These are phyloP conservation scores for Argyra leucocephala DNA, from an alignment of 2,888 invertebrate species.

Conservation along the genomic window DNA sequence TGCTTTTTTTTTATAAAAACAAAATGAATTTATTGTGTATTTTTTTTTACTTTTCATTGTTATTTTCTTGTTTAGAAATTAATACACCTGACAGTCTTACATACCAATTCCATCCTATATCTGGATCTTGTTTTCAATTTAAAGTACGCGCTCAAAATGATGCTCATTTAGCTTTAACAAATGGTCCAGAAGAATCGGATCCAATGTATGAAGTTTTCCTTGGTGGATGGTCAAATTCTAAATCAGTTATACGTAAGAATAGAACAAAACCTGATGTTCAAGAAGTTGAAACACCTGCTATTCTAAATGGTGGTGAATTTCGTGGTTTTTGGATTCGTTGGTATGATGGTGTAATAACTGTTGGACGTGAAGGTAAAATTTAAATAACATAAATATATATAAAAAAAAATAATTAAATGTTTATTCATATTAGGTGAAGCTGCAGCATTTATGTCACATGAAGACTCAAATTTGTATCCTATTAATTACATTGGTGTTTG, in stretches of 20 bases:
- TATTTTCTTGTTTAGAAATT: constrained; percentile 54
- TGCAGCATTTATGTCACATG: constrained; percentile 62
- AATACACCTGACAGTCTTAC: constrained; percentile 69
- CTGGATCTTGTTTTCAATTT: constrained; percentile 62
- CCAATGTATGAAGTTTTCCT: constrained; percentile 81
- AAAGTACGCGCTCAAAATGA: constrained; percentile 67
- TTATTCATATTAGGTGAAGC: constrained; percentile 43
- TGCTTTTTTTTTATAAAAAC: too few relatives aligned
- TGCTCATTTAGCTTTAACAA: constrained; percentile 73
- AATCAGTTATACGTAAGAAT: constrained; percentile 74
- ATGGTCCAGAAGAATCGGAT: constrained; percentile 57
- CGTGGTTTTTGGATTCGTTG: constrained; percentile 79
- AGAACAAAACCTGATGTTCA: constrained; percentile 64
- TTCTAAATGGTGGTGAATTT: constrained; percentile 63
- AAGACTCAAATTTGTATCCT: constrained; percentile 60
- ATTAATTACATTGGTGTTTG: constrained; percentile 69
- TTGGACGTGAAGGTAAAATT: constrained; percentile 53
- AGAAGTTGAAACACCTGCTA: constrained; percentile 60
- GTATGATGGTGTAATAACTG: constrained; percentile 58
- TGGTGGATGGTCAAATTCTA: constrained; percentile 80
- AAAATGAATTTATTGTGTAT: too few relatives aligned
- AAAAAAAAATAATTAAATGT: neutral
- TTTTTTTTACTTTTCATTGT: neutral
- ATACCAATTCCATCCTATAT: constrained; percentile 69
- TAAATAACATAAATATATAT: too few relatives aligned